These are phyloP conservation scores for Mya arenaria DNA, from an alignment of 1,140 invertebrate species.

Conservation along the genomic window DNA sequence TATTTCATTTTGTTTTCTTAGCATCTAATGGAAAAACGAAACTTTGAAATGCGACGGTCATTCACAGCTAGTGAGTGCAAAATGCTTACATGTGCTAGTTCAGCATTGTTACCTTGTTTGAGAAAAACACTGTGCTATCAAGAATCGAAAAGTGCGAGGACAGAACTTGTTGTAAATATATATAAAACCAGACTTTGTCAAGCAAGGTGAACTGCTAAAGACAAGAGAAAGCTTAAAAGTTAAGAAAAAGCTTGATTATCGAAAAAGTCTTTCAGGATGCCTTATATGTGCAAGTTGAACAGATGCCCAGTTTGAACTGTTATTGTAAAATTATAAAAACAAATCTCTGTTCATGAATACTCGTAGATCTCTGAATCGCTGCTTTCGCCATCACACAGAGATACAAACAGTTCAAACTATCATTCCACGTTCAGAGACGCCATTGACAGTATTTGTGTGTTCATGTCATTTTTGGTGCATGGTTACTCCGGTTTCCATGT, in stretches of 20 bases:
- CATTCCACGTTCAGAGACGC: neutral
- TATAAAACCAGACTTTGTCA: neutral
- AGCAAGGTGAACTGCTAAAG: neutral
- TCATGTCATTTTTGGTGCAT: neutral
- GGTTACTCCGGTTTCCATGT: neutral
- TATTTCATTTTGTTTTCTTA: conserved; percentile 27
- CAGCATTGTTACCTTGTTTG: neutral
- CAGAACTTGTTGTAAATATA: neutral
- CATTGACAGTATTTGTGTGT: neutral
- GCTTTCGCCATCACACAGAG: too few species aligned
- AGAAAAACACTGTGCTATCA: conserved; percentile 26
- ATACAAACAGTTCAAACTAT: neutral
- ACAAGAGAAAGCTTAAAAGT: neutral
- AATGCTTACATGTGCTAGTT: neutral
- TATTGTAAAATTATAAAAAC: conserved; percentile 23
- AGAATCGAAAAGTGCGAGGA: neutral
- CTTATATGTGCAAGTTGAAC: conserved; percentile 30
- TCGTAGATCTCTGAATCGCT: neutral
- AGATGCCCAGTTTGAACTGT: conserved; percentile 22
- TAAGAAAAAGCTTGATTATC: neutral
- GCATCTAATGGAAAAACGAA: neutral
- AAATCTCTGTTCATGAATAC: neutral
- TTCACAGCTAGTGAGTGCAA: conserved; percentile 54
- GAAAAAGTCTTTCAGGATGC: conserved; percentile 49
- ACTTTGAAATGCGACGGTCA: conserved; percentile 26